Base-by-base conservation (phyloP, 2,797 vertebrate genomes). In the Parauchenoglanis punctatus region DNA sequence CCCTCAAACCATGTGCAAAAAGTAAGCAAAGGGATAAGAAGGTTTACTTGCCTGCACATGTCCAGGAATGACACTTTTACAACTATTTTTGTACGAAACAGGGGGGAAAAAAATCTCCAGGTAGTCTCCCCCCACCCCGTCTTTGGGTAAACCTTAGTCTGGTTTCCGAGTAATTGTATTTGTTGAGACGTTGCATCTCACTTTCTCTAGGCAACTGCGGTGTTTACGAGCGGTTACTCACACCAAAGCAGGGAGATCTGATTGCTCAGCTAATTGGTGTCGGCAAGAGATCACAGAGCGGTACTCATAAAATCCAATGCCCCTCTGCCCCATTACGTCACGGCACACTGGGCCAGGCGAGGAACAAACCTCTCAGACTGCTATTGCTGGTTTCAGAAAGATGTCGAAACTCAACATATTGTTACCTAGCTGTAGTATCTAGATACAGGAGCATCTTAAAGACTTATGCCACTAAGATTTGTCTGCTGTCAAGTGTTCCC, bases 261-360 rank as follows among this genome's bases (percentile, higher is more conserved):
- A 95, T 95, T 94, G 94, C 94, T 93, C 92, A 82, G 93, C 94
- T 96, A 96, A 96, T 95, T 95, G 95, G 95, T 95, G 93, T 92
- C 93, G 92, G 91, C 93, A 92, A 92, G 92, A 94, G 94, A 95
- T 95, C 95, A 95, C 93, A 95, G 94, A 83, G 91, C 91, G 56
- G 92, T 1, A 76, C 91, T 93, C 86, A 70, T 93, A 94, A 94
- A 94, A 92, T 68, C 85, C 83, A 90, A 89, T 93, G 83, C 54
- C 93, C 92, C 91, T 93, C 93, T 89, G 56, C 81, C 89, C 92
- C 90, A 93, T 95, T 94, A 95, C 94, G 94, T 95, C 94, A 94
- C 68, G 44, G 61, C 86, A 73, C 77, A 75, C 81, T 65, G 25
- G 59, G 78, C 72, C 23, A 72, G 72, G 81, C 70, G 59, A 75